Base-by-base conservation (phyloP, 2,797 vertebrate species). In the Parambassis ranga region DNA sequence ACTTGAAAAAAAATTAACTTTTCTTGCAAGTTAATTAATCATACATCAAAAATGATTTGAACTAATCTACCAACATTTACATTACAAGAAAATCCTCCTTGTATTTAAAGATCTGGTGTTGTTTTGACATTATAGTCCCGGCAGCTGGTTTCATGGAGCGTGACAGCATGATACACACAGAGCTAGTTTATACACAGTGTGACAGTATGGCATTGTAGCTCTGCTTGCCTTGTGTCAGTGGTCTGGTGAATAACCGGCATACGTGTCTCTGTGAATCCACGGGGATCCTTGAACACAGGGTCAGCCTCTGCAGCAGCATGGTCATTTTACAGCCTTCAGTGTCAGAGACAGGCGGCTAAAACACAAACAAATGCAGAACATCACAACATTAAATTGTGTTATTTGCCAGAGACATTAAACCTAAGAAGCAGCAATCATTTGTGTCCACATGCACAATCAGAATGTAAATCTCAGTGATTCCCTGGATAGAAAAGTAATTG, bases 231-330 rank as follows among this genome's bases (percentile, higher is more conserved):
- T 84, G 73, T 43, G 71, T 87, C 52, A 79, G 68, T 1, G 67
- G 57, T 75, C 84, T 84, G 74, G 24, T 59, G 51, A 85, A 60
- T 9, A 57, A 19, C 26, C 43, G 32, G 52, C 41, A 42, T 2
- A 50, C 27, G 13, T 44, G 60, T 69, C 75, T 82, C 14, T 53
- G 79, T 14, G 78, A 7, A 23, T 71, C 75, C 36, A 56, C 28
- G 0, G 56, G 66, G 50, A 68, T 70, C 73, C 56, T 63, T 20
- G 79, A 70, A 27, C 86, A 86, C 53, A 80, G 41, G 1, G 67
- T 63, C 49, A 92, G 63, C 51, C 86, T 90, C 30, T 6, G 69
- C 41, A 92, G 79, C 84, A 91, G 71, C 91, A 92, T 92, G 63
- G 35, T 77, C 30, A 55, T 1, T 46, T 22, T 32, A 39, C 3